Base-by-base conservation (phyloP, 1,140 invertebrate genomes). In the Drosophila kohkoa region DNA sequence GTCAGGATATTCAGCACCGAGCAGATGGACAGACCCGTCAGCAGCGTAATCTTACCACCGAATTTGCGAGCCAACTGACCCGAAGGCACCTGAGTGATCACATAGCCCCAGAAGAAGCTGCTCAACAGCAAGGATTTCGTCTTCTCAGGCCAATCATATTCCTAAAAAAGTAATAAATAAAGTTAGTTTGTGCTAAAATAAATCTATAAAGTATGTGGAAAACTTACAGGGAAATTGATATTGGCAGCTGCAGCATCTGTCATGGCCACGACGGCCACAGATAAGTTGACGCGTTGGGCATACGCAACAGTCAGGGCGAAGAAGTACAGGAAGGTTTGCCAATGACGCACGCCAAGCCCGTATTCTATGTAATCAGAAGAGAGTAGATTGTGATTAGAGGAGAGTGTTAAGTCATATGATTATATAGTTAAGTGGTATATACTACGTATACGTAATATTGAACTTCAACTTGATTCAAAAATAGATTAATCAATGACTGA, bases 31-130 rank as follows among this genome's bases (percentile, higher is more conserved):
- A 95, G 93, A 0, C 95, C 94, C 1, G 91, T 79, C 1, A 94
- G 91, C 1, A 97, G 91, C 5, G 96, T 93, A 20, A 92, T 91
- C 82, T 95, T 95, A 1, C 95, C 93, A 8, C 96, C 95, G 59
- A 95, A 95, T 11, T 92, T 94, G 67, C 95, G 94, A 0, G 94
- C 95, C n/a, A 96, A 65, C 57, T 95, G 94, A 4, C 96, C 96
- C 0, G 95, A 96, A 0, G 96, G 95, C 3, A 97, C 93, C 43
- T 92, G 91, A 3, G 95, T 94, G 0, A 93, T 25, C 5, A 94
- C 83, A 73, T 94, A 94, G 15, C 94, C 93, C 94, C 94, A 95
- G 76, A 95, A 96, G 82, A 96, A 96, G 2, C 96, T 94, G 5
- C 94, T 94, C 4, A 96, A 79, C 43, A 95, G 93, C 2, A 94